Base-by-base conservation (phyloP, 2,888 invertebrate genomes). In the Troides aeacus region DNA sequence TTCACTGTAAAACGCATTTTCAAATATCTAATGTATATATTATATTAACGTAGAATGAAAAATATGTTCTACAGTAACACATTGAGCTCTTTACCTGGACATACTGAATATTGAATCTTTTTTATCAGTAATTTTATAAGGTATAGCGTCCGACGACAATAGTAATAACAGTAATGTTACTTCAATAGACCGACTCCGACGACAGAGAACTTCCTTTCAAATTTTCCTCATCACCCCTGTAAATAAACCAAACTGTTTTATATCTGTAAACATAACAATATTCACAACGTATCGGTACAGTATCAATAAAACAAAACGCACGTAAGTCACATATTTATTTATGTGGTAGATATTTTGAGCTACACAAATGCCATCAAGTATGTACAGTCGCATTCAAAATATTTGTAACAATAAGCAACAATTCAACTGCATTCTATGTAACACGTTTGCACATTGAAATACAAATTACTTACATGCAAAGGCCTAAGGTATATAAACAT, bases 321-420 rank as follows among this genome's bases (percentile, higher is more conserved):
- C 75, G 73, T 82, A 77, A 78, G 83, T 88, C 86, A 85, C 85
- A 85, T 87, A 79, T 88, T 85, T 87, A 85, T 86, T 87, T 77
- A 80, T 84, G 81, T 84, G 82, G 81, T 70, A 74, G 64, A 76
- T 75, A 83, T 78, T 88, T 91, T 90, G 89, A 91, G 89, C 92
- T 90, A 91, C 86, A 86, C 79, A 81, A 79, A 82, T 82, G 71
- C 73, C 84, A 82, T 83, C 78, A 84, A 82, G 84, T 90, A 90
- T 90, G 84, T 91, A 91, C 90, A 90, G 80, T 83, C 80, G 75
- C 70, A 76, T 81, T 85, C 83, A 84, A 82, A 82, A 84, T 84
- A 84, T 82, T 82, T 78, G 81, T 87, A 91, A 90, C 89, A 91
- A 87, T 87, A 87, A 90, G 90, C 90, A 91, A 91, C 90, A 90